These are phyloP conservation scores for Drosophila hamatofila DNA, from an alignment of 2,888 invertebrate genomes.

Conservation along the genomic window DNA sequence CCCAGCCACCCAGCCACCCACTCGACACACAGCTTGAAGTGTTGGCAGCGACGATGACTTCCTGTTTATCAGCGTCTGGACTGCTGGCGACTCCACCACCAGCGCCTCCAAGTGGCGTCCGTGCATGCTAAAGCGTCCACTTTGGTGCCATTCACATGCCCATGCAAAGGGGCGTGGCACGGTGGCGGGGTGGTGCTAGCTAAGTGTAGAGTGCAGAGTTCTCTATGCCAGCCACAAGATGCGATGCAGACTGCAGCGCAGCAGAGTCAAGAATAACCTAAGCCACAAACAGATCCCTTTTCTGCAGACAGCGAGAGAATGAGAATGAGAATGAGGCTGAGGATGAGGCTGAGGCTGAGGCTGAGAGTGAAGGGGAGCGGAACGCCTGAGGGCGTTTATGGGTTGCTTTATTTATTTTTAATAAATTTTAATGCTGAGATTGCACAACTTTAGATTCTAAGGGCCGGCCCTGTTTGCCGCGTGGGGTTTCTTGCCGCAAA, in stretches of 20 bases:
- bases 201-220: constrained; percentile 31
- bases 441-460: constrained; percentile 56
- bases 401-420: constrained; percentile 65
- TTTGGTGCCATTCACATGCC: constrained; percentile 76
- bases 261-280: constrained; percentile 31
- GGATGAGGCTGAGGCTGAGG: too few species aligned
- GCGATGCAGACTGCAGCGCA: constrained; percentile 44
- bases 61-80: constrained; percentile 75
- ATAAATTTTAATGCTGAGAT: constrained; percentile 79
- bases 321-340: too few species aligned
- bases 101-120: constrained; percentile 70
- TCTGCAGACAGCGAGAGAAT: constrained; percentile 9
- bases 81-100: constrained; percentile 38
- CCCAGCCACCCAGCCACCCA: constrained; percentile 42
- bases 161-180: constrained; percentile 4
- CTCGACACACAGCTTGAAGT: constrained; percentile 76
- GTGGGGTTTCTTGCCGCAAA: constrained; percentile 71
- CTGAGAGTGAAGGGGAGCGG: too few species aligned
- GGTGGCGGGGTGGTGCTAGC: neutral
- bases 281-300: constrained; percentile 44
- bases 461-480: constrained; percentile 25
- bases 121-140: constrained; percentile 82
- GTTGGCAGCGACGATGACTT: constrained; percentile 73
- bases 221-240: constrained; percentile 54
- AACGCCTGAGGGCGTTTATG: constrained; percentile 36